Percentiles rank a stretch among this genome's conserved stretches.
These are phyloP conservation scores for Synchiropus splendidus DNA, from an alignment of 2,113 vertebrate genomes.

Conservation along the genomic window DNA sequence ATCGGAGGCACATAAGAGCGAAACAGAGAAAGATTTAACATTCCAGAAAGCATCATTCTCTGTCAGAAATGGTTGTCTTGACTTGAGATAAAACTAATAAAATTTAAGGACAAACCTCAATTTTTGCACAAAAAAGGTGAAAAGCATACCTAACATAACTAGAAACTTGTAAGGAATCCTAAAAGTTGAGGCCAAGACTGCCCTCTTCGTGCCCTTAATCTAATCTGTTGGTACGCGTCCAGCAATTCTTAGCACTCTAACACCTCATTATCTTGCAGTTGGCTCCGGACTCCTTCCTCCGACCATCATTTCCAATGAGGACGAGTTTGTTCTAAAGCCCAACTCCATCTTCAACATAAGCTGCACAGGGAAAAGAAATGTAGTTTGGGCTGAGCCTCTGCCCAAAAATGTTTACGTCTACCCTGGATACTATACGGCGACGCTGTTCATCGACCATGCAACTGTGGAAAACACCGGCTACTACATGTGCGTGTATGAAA, in stretches of 20 bases:
- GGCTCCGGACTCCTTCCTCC: constrained; percentile 65
- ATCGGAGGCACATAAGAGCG: too few relatives aligned
- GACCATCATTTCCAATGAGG: constrained; percentile 64
- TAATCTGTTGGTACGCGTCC: too few relatives aligned
- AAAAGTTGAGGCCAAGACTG: too few relatives aligned
- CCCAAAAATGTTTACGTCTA: constrained; percentile 59
- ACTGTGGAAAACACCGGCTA: constrained; percentile 70
- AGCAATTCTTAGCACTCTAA: background rate
- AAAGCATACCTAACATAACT: background rate
- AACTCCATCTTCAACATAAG: constrained; percentile 76
- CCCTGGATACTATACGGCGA: constrained; percentile 66
- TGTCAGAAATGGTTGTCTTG: too few relatives aligned
- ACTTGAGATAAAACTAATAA: too few relatives aligned
- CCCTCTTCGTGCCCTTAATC: too few relatives aligned
- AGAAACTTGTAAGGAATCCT: too few relatives aligned
- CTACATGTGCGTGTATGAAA: constrained; percentile 74
- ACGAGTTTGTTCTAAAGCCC: constrained; percentile 71
- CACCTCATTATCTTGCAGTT: constrained; percentile 16
- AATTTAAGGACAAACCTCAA: too few relatives aligned
- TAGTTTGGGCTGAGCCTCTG: constrained; percentile 78
- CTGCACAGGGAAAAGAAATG: constrained; percentile 75
- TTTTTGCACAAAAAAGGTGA: background rate
- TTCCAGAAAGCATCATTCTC: too few relatives aligned
- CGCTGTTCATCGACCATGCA: constrained; percentile 74
- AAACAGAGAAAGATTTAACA: too few relatives aligned